Base-by-base conservation (phyloP, 2,113 vertebrate genomes). In the Talpa occidentalis region DNA sequence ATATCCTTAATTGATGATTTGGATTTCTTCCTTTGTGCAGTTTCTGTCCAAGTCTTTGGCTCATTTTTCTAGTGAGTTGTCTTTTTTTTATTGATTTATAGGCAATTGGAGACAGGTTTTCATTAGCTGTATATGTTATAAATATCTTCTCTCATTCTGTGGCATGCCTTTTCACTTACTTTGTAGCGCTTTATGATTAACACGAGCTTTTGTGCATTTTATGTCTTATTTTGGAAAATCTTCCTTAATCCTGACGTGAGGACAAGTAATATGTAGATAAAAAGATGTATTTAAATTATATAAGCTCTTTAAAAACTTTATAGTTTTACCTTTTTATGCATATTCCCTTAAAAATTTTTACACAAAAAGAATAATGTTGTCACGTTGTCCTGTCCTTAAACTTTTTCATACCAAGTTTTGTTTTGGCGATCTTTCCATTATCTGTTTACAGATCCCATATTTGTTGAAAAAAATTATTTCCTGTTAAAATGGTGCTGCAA, bases 391-490 rank as follows among this genome's bases (percentile, higher is more conserved):
- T 82, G n/a, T 16, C n/a, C 15, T 67, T 74, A n/a, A 56, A 26
- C 83, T 94, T 94, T 94, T 94, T 87, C 70, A 69, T 10, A 44
- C 44, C 24, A 44, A 69, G 6, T 87, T 82, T 79, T 88, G 74
- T 88, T 96, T 81, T 88, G 74, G 42, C 69, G 32, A 49, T 84
- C 44, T 94, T 94, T 72, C 37, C 24, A 74, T 2, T 44, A 52
- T 52, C 49, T 52, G 49, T 14, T 52, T 52, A 52, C 15, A 22
- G 21, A 22, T 56, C 9, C 54, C 54, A 21, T 22, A 66, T 32
- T 16, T 35, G 32, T 67, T 67, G n/a, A 32, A 17, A n/a, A 67
- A 35, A n/a, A n/a, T 86, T 44, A 64, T 73, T 56, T 73, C 22
- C 12, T 73, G 32, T 87, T 93, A 93, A 94, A 82, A 32, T 60